Evolutionary conservation across 2,113 vertebrate species (phyloP).

Genomic region (Plectropomus leopardus): DNA sequence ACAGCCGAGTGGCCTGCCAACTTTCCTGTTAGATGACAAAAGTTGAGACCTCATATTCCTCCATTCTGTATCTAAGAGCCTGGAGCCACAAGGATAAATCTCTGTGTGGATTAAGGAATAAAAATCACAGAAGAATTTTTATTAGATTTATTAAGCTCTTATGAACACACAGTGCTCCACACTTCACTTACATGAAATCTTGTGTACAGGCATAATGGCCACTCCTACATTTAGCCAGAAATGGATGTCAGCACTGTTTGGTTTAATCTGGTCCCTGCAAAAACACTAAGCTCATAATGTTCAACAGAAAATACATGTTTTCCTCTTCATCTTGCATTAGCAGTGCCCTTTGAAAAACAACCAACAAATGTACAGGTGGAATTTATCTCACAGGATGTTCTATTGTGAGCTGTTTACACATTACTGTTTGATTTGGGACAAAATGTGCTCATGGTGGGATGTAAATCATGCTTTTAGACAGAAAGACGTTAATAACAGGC

Average conservation of each 20-base stretch:
- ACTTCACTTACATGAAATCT: not conserved
- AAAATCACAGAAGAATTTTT: not conserved
- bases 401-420: not conserved
- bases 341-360: not conserved
- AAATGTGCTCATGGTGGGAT: not conserved
- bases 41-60: not conserved
- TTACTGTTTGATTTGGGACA: not conserved
- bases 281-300: not conserved
- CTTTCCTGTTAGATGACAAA: slow-evolving; percentile 13
- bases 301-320: not conserved
- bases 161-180: not conserved
- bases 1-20: slow-evolving; percentile 9
- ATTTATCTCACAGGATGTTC: not conserved
- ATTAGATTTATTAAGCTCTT: not conserved
- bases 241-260: not conserved
- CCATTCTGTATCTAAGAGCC: not conserved
- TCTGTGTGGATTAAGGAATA: not conserved
- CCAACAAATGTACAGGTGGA: not conserved
- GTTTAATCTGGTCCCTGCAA: not conserved
- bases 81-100: not conserved
- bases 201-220: not conserved
- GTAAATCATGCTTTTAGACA: not conserved
- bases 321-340: not conserved
- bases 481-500: not conserved
- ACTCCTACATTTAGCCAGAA: not conserved